Conservation (phyloP, 2,113 vertebrate genomes). For the Rhynchomys soricoides region DNA sequence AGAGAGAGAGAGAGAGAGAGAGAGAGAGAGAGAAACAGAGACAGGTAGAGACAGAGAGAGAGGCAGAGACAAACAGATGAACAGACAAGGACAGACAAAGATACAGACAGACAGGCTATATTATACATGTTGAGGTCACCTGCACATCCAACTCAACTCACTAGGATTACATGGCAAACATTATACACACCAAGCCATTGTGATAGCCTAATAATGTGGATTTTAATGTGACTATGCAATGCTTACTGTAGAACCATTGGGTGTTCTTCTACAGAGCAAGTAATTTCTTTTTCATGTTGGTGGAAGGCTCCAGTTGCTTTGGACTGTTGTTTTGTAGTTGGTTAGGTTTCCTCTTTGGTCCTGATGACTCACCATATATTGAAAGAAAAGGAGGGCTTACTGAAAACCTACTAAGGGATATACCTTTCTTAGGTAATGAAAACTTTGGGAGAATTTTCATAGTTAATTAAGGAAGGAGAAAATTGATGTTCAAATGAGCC, state of each 20-base stretch:
- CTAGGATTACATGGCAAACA: neutral
- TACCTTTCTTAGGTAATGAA: neutral
- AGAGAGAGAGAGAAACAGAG: neutral
- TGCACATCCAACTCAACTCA: neutral
- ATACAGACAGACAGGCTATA: neutral
- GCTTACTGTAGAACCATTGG: neutral
- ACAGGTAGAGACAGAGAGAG: neutral
- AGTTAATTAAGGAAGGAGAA: neutral
- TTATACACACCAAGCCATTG: neutral
- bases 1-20: neutral
- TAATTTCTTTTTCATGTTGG: neutral
- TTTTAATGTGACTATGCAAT: neutral
- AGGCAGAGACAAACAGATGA: too few species aligned
- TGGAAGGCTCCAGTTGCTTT: neutral
- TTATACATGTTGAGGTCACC: neutral
- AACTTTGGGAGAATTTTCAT: neutral
- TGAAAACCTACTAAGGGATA: accelerated
- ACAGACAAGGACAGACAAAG: neutral
- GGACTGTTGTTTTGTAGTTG: neutral
- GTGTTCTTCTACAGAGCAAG: neutral
- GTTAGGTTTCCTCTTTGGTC: neutral
- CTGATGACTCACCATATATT: neutral
- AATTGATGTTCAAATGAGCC: neutral
- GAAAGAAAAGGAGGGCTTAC: neutral
- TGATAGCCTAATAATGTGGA: neutral